These are phyloP conservation scores for Barbus barbus DNA, from an alignment of 2,113 vertebrate genomes.

Conservation along the genomic window DNA sequence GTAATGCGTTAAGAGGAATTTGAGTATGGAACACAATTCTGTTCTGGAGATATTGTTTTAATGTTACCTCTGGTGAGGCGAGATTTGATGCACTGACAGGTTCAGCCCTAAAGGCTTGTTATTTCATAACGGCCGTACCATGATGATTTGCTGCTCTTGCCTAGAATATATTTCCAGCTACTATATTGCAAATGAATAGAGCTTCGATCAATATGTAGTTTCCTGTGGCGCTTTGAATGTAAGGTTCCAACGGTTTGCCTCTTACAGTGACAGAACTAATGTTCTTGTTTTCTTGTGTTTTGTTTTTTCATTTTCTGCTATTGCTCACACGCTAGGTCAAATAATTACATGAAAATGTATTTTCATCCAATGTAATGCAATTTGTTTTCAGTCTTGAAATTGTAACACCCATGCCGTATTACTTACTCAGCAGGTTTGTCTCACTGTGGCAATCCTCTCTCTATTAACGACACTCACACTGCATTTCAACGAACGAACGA, in stretches of 20 bases:
- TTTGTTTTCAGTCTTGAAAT: slow-evolving; percentile 1
- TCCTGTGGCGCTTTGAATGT: slow-evolving; percentile 20
- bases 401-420: not conserved
- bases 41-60: slow-evolving; percentile 42
- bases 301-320: not conserved
- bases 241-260: not conserved
- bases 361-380: not conserved
- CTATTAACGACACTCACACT: slow-evolving; percentile 5
- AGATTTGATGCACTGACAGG: slow-evolving; percentile 39
- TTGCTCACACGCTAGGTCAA: not conserved
- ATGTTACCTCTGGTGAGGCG: slow-evolving; percentile 26
- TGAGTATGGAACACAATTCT: slow-evolving; percentile 43
- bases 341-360: not conserved
- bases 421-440: slow-evolving; percentile 28
- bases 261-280: not conserved
- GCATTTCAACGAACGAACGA: slow-evolving; percentile 27
- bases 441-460: slow-evolving; percentile 19
- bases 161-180: slow-evolving; percentile 32
- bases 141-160: slow-evolving; percentile 44
- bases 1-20: slow-evolving; percentile 46
- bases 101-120: slow-evolving; percentile 26
- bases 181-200: slow-evolving; percentile 37
- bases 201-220: slow-evolving; percentile 34
- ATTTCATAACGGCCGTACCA: slow-evolving; percentile 34
- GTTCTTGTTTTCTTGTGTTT: not conserved